phyloP scores from a whole-genome alignment of 2,113 vertebrate genomes.

The Mystacornis crossleyi region DNA sequence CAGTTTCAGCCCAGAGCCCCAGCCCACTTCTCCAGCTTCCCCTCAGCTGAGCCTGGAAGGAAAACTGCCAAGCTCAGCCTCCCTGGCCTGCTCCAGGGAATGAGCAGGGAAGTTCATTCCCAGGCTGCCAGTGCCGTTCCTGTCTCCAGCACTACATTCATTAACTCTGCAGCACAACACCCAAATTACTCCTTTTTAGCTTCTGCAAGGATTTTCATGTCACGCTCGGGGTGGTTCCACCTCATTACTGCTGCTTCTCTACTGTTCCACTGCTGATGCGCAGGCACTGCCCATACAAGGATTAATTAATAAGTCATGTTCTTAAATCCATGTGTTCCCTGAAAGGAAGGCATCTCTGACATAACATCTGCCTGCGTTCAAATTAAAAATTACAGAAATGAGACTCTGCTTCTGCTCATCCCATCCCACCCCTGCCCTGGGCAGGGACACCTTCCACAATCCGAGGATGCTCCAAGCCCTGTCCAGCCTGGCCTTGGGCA shows the following conservation, averaged over 20 bases:
- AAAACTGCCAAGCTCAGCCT: not conserved
- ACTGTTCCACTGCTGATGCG: not conserved
- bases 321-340: not conserved
- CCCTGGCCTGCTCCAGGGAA: not conserved
- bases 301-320: not conserved
- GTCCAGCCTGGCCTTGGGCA: not conserved
- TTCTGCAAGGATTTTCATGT: not conserved
- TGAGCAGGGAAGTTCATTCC: not conserved
- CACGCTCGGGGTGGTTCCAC: not conserved
- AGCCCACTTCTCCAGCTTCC: not conserved
- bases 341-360: not conserved
- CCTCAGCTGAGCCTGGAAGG: not conserved
- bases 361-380: not conserved
- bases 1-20: not conserved
- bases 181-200: not conserved
- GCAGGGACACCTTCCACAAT: not conserved
- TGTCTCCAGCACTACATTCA: accelerated
- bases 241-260: not conserved
- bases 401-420: not conserved
- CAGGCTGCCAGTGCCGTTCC: not conserved
- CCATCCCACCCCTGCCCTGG: not conserved
- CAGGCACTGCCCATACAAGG: not conserved
- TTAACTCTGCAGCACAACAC: not conserved
- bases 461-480: not conserved
- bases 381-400: not conserved